phyloP scores from a whole-genome alignment of 1,140 invertebrate species.

The Drosophila azteca region DNA sequence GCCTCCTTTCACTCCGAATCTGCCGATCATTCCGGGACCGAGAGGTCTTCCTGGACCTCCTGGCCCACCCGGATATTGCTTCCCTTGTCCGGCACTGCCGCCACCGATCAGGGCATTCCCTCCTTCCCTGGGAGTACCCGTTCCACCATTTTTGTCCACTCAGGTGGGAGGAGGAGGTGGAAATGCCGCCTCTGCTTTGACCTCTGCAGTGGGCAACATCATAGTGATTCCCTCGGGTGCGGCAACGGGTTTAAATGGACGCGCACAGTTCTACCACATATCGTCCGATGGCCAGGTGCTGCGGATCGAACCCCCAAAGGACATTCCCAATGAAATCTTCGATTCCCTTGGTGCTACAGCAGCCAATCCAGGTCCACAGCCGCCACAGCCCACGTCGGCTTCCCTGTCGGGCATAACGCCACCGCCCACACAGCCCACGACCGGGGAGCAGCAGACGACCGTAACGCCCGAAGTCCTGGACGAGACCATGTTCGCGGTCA shows the following conservation, averaged over 20 bases:
- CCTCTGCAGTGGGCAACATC: constrained; percentile 60
- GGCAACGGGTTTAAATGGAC: constrained; percentile 31
- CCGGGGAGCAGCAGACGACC: constrained; percentile 17
- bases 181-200: constrained; percentile 5
- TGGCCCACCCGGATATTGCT: constrained; percentile 52
- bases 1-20: constrained; percentile 31
- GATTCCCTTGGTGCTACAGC: constrained; percentile 26
- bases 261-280: constrained; percentile 61
- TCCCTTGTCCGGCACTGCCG: constrained; percentile 33
- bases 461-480: constrained; percentile 42
- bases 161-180: constrained; percentile 19
- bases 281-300: constrained; percentile 58
- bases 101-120: constrained; percentile 5
- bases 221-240: constrained; percentile 53
- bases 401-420: constrained; percentile 50
- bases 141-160: constrained; percentile 32
- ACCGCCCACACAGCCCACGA: constrained; percentile 41
- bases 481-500: constrained; percentile 46
- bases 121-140: constrained; percentile 15
- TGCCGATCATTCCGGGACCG: constrained; percentile 39
- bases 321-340: constrained; percentile 46
- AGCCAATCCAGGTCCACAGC: constrained; percentile 9
- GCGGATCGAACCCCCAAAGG: constrained; percentile 55
- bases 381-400: constrained; percentile 41
- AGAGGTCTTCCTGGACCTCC: constrained; percentile 51